Conservation (phyloP, 1,140 invertebrate species). For the Drosophila asahinai region DNA sequence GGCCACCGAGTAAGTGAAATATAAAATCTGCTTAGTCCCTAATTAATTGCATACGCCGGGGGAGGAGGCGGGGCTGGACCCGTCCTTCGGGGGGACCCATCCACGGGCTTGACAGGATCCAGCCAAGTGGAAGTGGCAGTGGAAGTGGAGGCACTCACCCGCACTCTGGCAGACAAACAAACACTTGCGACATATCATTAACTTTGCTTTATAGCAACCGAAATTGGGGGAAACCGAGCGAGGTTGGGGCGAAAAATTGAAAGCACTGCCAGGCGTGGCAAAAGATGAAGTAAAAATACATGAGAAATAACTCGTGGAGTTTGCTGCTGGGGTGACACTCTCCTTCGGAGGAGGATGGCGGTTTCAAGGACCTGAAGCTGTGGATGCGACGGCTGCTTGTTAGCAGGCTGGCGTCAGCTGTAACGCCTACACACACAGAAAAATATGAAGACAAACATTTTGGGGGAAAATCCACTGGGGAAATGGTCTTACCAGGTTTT, state of each 20-base stretch:
- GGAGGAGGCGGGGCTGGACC: background rate
- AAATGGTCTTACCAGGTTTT: too few relatives aligned
- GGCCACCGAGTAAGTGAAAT: conserved; percentile 35
- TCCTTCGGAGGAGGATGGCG: background rate
- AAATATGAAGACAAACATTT: conserved; percentile 1
- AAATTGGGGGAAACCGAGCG: conserved; percentile 23
- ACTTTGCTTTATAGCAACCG: conserved; percentile 69
- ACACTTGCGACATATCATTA: conserved; percentile 76
- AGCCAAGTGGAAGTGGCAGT: conserved; percentile 42
- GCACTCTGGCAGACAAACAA: conserved; percentile 27
- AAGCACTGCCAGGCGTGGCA: conserved; percentile 33
- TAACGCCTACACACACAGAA: conserved; percentile 30
- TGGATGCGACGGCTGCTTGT: conserved; percentile 41
- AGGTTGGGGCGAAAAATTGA: conserved; percentile 30
- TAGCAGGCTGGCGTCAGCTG: conserved; percentile 53
- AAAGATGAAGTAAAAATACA: conserved; percentile 68
- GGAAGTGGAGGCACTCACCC: conserved; percentile 32
- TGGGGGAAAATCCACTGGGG: background rate
- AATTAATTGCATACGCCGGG: conserved; percentile 68
- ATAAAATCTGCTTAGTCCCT: conserved; percentile 56
- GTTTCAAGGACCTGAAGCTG: conserved; percentile 21
- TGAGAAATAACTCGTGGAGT: conserved; percentile 60
- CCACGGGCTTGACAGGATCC: conserved; percentile 35
- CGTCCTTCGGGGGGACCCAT: conserved; percentile 1
- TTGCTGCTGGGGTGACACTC: conserved; percentile 21